Evolutionary conservation across 2,113 vertebrate genomes (phyloP).

Genomic region (Apteryx owenii): DNA sequence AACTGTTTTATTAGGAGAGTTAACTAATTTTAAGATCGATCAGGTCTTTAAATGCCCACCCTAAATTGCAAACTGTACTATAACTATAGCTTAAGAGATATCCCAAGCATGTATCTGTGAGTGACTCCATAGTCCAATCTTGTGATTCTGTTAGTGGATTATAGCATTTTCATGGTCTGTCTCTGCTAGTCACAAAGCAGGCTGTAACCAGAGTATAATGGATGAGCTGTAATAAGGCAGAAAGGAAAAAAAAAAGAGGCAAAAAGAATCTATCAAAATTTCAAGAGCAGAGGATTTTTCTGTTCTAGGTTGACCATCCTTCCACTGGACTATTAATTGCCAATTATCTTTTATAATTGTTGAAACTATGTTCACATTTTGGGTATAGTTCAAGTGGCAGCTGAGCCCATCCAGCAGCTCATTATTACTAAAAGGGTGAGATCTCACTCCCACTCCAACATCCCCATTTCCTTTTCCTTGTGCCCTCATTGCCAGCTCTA

Average conservation of each 20-base stretch:
- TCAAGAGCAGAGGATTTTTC: not conserved
- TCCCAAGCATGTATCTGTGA: not conserved
- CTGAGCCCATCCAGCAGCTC: not conserved
- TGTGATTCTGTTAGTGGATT: not conserved
- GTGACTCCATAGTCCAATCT: not conserved
- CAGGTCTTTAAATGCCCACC: not conserved
- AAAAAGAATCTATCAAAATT: not conserved
- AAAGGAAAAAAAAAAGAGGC: not conserved
- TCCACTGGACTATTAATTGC: not conserved
- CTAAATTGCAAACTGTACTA: not conserved
- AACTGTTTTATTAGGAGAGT: not conserved
- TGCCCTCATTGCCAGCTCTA: not conserved
- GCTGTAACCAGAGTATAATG: not conserved
- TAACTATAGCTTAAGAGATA: slow-evolving; percentile 1
- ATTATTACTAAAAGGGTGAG: not conserved
- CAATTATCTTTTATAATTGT: not conserved
- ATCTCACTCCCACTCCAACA: not conserved
- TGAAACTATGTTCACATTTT: not conserved
- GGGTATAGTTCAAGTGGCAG: not conserved
- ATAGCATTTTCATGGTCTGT: not conserved
- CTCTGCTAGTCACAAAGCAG: slow-evolving; percentile 2
- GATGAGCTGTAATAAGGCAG: not conserved
- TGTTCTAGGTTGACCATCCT: not conserved
- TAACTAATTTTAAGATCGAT: slow-evolving; percentile 16
- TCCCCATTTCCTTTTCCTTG: not conserved